Percentiles rank a stretch among this genome's conserved stretches.
phyloP scores from a whole-genome alignment of 2,888 invertebrate species.

The Standfussiana lucernea region DNA sequence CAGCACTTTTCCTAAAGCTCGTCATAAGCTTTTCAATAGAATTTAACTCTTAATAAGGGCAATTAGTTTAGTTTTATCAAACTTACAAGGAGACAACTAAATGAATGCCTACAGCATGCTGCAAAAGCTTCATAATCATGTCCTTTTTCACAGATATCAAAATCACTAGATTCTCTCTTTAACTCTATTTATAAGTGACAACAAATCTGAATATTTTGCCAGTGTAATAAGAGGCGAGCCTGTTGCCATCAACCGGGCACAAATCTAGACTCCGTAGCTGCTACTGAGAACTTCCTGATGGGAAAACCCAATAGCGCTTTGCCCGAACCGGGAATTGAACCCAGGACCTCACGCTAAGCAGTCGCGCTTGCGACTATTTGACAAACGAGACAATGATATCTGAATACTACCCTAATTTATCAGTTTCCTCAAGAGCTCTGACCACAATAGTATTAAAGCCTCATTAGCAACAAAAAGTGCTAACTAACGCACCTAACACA shows the following conservation, averaged over 20 bases:
- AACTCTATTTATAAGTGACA: background rate
- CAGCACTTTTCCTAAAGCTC: background rate
- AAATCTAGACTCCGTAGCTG: too few relatives aligned
- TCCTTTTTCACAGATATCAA: background rate
- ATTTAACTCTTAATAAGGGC: background rate
- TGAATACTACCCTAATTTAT: background rate
- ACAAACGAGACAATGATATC: too few relatives aligned
- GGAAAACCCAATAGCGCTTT: too few relatives aligned
- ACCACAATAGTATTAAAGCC: background rate
- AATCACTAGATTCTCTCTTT: background rate
- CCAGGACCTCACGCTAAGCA: too few relatives aligned
- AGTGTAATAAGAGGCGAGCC: too few relatives aligned
- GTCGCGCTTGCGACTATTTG: too few relatives aligned
- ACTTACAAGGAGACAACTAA: background rate
- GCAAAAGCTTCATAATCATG: background rate
- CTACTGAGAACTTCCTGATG: too few relatives aligned
- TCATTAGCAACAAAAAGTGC: conserved; percentile 38
- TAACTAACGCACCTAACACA: conserved; percentile 32
- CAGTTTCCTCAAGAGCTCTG: background rate
- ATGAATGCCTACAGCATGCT: background rate
- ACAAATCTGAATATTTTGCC: too few relatives aligned
- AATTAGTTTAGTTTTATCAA: background rate
- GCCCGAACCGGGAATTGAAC: too few relatives aligned
- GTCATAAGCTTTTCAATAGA: background rate
- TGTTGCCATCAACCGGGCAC: too few relatives aligned